Evolutionary conservation across 2,113 vertebrate species (phyloP).

Genomic region (Gallinago media): DNA sequence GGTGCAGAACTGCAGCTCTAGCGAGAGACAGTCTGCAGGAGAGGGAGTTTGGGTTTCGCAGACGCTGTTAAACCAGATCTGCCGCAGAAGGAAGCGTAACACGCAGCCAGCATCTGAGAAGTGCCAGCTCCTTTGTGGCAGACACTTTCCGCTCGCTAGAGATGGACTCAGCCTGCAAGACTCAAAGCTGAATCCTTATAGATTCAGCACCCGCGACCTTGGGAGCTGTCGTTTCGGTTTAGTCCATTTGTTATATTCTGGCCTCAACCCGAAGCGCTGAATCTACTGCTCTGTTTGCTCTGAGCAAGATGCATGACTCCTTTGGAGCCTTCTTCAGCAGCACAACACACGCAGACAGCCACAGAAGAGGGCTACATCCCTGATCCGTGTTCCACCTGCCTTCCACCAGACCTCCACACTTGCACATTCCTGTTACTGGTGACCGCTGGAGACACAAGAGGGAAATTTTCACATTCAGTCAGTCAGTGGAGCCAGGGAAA

Average conservation of each 20-base stretch:
- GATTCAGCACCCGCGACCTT: background rate
- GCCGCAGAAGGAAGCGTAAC: background rate
- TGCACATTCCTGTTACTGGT: background rate
- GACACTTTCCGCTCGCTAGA: background rate
- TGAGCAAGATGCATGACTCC: accelerated
- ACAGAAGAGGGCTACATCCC: background rate
- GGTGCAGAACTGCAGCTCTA: background rate
- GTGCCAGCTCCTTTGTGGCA: background rate
- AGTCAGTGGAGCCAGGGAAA: background rate
- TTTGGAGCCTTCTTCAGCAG: background rate
- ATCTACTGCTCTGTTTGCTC: background rate
- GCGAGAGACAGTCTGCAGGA: background rate
- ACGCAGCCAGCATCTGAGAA: background rate
- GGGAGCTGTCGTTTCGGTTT: background rate
- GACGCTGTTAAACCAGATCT: background rate
- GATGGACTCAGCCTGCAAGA: background rate
- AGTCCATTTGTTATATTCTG: background rate
- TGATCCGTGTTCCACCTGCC: background rate
- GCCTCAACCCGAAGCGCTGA: background rate
- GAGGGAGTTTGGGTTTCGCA: background rate
- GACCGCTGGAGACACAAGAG: background rate
- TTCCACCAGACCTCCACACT: background rate
- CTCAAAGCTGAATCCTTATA: background rate
- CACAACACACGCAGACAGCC: background rate
- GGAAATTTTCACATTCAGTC: background rate